Evolutionary conservation across 2,797 vertebrate species (phyloP).

Genomic region (Agapornis canus): DNA sequence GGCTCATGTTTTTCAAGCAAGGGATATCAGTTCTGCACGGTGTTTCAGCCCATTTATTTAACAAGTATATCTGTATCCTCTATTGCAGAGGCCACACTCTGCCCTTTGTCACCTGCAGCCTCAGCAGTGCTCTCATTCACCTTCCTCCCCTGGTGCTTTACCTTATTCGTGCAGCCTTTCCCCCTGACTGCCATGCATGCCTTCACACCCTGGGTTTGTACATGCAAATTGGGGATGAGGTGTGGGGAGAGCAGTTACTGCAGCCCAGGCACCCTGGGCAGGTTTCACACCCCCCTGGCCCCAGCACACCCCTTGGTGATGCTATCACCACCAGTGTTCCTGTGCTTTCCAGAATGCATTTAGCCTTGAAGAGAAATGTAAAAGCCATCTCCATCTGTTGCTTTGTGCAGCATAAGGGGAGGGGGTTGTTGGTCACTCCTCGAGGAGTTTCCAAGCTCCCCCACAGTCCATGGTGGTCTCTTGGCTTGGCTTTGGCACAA

Average conservation of each 20-base stretch:
- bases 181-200: background rate
- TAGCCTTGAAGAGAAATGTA: background rate
- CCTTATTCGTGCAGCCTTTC: background rate
- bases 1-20: background rate
- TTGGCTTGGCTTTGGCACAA: background rate
- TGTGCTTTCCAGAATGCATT: background rate
- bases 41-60: background rate
- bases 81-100: background rate
- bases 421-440: background rate
- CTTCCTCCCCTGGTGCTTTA: background rate
- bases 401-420: background rate
- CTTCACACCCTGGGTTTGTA: background rate
- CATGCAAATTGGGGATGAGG: background rate
- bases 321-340: background rate
- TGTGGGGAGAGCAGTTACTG: background rate
- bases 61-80: background rate
- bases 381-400: background rate
- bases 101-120: background rate
- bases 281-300: background rate
- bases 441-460: background rate
- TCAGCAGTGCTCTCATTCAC: background rate
- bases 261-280: background rate
- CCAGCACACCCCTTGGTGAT: background rate
- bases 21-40: background rate
- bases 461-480: rapidly evolving